Conservation (phyloP, 2,797 vertebrate species). For the Megalops cyprinoides region DNA sequence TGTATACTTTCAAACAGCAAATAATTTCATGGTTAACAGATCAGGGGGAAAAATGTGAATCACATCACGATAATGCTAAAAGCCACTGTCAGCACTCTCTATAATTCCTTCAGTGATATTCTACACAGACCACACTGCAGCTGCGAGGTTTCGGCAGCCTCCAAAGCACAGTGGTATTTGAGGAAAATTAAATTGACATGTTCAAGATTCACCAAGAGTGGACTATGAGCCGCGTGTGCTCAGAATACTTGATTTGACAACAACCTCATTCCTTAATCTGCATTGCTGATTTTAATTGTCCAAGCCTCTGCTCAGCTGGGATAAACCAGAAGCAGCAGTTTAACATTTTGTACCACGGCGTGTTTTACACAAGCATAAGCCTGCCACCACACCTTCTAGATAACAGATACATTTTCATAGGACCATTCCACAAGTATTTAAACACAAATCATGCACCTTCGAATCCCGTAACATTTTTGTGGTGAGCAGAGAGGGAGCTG, state of each 20-base stretch:
- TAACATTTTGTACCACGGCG: not conserved
- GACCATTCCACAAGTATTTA: not conserved
- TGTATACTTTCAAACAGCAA: slow-evolving; percentile 15
- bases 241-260: slow-evolving; percentile 39
- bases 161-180: slow-evolving; percentile 27
- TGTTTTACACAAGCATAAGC: not conserved
- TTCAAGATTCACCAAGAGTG: slow-evolving; percentile 36
- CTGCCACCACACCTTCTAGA: not conserved
- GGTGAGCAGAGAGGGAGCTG: no score
- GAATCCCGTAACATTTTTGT: no score
- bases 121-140: not conserved
- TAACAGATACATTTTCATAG: not conserved
- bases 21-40: slow-evolving; percentile 18
- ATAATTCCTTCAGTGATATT: slow-evolving; percentile 15
- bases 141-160: slow-evolving; percentile 15
- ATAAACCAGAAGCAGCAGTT: no score
- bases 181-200: slow-evolving; percentile 40
- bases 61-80: slow-evolving; percentile 25
- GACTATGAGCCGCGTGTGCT: slow-evolving; percentile 9
- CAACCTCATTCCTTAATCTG: slow-evolving; percentile 28
- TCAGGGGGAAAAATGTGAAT: not conserved
- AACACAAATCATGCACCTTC: no score
- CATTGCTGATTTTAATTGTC: slow-evolving; percentile 38
- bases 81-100: slow-evolving; percentile 15
- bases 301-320: not conserved